Evolutionary conservation across 2,113 vertebrate species (phyloP), one percentile per base, ranked within the genome.

Genomic region (Steatornis caripensis): DNA sequence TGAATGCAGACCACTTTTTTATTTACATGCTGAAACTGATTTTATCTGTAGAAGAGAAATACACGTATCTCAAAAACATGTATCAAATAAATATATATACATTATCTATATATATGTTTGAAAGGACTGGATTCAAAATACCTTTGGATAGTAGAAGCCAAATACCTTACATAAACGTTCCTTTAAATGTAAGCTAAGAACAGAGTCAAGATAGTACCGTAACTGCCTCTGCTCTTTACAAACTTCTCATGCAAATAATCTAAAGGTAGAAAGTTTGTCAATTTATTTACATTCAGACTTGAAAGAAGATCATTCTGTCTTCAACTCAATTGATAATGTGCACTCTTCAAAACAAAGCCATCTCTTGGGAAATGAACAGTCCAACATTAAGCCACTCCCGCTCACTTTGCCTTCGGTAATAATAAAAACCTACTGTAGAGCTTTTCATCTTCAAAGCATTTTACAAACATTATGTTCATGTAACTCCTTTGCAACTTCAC

Each of bases 391-490:
- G 70, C 61, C 89, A 76, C 66, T 91, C 80, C 70, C 26, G 78
- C 77, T 87, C 62, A 70, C 74, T 94, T 91, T 93, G 95, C 87
- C 95, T 83, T 80, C 62, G 87, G 96, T 91, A 84, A 79, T 91
- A 97, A 95, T 94, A 91, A 87, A 96, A 96, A 51, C 45, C 89
- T 91, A 74, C 81, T n/a, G 77, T 62, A 85, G 62, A 85, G 81
- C 74, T 95, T 94, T 93, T 96, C 11, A 96, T 91, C 94, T 94
- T 95, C 84, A 93, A 95, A 96, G 96, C 74, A 58, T 83, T 91
- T 95, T 80, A 82, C 65, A 76, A 89, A 83, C 37, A 83, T 83
- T 72, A 89, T 3, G 1, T 80, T 95, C 89, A 65, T 51, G 6
- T 43, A 82, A 94, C 81, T 87, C 81, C 81, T 85, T 32, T 72